Percentiles rank a stretch among this genome's conserved stretches.
Evolutionary conservation across 2,113 vertebrate genomes (phyloP).

Genomic region (Hippocampus abdominalis): DNA sequence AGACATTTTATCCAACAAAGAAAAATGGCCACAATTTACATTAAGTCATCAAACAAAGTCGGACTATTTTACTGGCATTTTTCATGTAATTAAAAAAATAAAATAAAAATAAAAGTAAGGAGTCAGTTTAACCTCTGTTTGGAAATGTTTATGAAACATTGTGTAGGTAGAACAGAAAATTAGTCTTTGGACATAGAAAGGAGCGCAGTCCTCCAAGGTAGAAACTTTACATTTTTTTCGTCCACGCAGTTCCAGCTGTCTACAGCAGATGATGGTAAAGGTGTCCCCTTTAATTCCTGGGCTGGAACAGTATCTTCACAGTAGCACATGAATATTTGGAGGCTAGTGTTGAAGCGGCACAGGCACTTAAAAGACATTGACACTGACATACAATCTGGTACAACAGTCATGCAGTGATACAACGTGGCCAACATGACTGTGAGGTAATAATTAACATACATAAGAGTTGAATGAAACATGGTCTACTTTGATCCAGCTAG

Average conservation of each 20-base stretch:
- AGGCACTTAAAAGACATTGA: conserved; percentile 77
- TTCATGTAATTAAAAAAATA: conserved; percentile 44
- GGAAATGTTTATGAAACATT: conserved; percentile 54
- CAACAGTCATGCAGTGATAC: conserved; percentile 78
- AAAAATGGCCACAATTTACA: conserved; percentile 48
- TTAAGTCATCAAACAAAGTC: conserved; percentile 42
- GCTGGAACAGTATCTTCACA: conserved; percentile 62
- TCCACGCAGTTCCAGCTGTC: conserved; percentile 57
- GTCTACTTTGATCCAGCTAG: conserved; percentile 56
- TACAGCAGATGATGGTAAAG: conserved; percentile 70
- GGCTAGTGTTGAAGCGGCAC: conserved; percentile 74
- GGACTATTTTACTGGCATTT: conserved; percentile 52
- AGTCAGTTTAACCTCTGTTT: conserved; percentile 53
- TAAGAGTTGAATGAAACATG: conserved; percentile 63
- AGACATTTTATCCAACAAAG: conserved; percentile 34
- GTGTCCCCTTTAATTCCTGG: conserved; percentile 72
- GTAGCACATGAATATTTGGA: conserved; percentile 57
- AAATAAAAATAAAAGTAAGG: conserved; percentile 18
- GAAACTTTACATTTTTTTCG: conserved; percentile 57
- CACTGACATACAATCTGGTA: conserved; percentile 75
- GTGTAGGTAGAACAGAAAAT: conserved; percentile 47
- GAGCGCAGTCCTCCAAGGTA: conserved; percentile 51
- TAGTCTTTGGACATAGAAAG: conserved; percentile 41
- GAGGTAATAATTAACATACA: conserved; percentile 69
- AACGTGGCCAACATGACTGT: conserved; percentile 66